phyloP scores from a whole-genome alignment of 2,888 invertebrate species.

The Cantharis flavilabris region DNA sequence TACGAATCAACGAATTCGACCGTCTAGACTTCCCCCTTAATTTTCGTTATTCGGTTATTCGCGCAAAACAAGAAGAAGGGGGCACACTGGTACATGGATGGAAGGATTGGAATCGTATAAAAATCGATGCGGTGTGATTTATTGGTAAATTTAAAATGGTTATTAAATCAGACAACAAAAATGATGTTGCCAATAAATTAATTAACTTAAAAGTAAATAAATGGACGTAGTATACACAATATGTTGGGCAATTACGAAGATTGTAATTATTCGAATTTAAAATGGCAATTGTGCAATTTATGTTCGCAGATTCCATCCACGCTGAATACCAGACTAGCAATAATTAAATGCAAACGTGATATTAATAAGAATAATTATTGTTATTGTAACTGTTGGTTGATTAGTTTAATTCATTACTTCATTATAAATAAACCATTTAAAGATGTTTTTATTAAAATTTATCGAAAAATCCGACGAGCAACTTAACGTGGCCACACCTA shows the following conservation, averaged over 20 bases:
- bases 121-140: background rate
- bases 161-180: background rate
- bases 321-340: slow-evolving; percentile 19
- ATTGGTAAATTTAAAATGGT: background rate
- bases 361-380: slow-evolving; percentile 14
- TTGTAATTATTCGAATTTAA: slow-evolving; percentile 31
- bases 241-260: slow-evolving; percentile 27
- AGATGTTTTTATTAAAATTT: background rate
- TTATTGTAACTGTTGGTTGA: background rate
- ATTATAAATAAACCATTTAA: background rate
- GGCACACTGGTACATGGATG: too few species aligned
- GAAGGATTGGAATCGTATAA: too few species aligned
- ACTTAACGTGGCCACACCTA: background rate
- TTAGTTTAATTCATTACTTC: background rate
- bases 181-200: background rate
- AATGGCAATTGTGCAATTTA: slow-evolving; percentile 32
- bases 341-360: slow-evolving; percentile 23
- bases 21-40: background rate
- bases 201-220: background rate
- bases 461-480: background rate
- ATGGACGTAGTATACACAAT: background rate
- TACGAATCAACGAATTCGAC: background rate
- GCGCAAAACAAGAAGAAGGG: background rate
- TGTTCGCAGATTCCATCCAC: slow-evolving; percentile 26
- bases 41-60: background rate